Evolutionary conservation across 2,888 invertebrate genomes (phyloP).

Genomic region (Branchipolynoe longqiensis): DNA sequence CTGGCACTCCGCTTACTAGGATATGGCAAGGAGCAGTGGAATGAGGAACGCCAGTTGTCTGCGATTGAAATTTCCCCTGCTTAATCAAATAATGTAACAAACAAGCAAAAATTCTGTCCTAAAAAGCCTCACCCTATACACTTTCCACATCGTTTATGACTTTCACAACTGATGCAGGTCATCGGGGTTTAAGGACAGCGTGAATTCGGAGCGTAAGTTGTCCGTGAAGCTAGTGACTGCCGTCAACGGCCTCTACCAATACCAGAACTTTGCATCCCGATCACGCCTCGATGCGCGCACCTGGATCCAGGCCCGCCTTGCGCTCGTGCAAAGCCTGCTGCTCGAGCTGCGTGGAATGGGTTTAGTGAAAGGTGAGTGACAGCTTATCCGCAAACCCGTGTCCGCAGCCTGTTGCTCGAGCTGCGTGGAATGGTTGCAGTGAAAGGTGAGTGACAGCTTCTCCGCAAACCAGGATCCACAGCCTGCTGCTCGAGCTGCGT

Average conservation of each 20-base stretch:
- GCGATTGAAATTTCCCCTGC: too few species aligned
- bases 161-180: background rate
- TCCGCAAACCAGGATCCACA: too few species aligned
- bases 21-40: too few species aligned
- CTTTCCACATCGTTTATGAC: too few species aligned
- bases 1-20: too few species aligned
- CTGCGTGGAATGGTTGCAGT: slow-evolving; percentile 79
- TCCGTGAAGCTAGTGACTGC: slow-evolving; percentile 71
- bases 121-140: too few species aligned
- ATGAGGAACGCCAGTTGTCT: too few species aligned
- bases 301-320: slow-evolving; percentile 78
- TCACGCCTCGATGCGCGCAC: slow-evolving; percentile 78
- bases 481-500: slow-evolving; percentile 76
- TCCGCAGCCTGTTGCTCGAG: slow-evolving; percentile 76
- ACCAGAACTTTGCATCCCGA: slow-evolving; percentile 79
- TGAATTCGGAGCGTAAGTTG: background rate
- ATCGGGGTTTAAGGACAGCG: slow-evolving; percentile 31
- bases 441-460: slow-evolving; percentile 80
- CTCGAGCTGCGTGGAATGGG: slow-evolving; percentile 79
- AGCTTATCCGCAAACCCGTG: too few species aligned
- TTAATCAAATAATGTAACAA: too few species aligned
- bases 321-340: slow-evolving; percentile 75
- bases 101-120: too few species aligned
- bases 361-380: slow-evolving; percentile 79
- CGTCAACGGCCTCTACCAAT: slow-evolving; percentile 77